Evolutionary conservation across 2,113 vertebrate species (phyloP).

Genomic region (Tupaia chinensis): DNA sequence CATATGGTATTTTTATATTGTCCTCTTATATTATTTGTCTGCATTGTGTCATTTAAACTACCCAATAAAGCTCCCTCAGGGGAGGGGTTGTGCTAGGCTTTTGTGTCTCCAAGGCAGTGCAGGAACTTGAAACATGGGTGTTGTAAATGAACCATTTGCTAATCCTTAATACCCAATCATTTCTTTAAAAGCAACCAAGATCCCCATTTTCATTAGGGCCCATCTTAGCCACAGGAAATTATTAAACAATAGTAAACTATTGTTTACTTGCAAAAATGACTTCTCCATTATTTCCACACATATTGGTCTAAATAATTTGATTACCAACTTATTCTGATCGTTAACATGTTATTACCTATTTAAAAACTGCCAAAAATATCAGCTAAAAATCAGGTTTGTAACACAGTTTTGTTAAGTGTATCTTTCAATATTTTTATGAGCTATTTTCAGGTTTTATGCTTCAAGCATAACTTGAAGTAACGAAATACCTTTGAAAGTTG

Average conservation of each 20-base stretch:
- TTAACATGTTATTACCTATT: background rate
- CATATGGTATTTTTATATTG: background rate
- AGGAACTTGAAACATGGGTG: background rate
- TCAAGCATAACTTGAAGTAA: constrained; percentile 24
- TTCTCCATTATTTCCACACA: background rate
- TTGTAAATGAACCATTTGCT: background rate
- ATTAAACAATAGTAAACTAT: too few species aligned
- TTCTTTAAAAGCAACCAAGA: background rate
- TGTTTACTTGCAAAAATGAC: background rate
- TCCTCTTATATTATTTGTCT: background rate
- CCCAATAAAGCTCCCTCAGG: background rate
- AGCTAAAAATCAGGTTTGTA: constrained; percentile 39
- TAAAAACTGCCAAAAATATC: background rate
- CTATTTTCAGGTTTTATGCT: constrained; percentile 40
- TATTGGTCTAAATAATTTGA: background rate
- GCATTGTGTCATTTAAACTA: background rate
- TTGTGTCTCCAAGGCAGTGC: background rate
- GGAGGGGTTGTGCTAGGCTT: background rate
- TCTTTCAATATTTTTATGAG: constrained; percentile 52
- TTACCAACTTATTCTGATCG: constrained; percentile 34
- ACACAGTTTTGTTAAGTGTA: background rate
- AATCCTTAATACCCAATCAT: background rate
- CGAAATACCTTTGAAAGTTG: constrained; percentile 47
- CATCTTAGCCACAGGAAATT: background rate
- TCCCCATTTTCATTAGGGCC: background rate